Evolutionary conservation across 2,113 vertebrate genomes (phyloP).

Genomic region (Hemibagrus wyckioides): DNA sequence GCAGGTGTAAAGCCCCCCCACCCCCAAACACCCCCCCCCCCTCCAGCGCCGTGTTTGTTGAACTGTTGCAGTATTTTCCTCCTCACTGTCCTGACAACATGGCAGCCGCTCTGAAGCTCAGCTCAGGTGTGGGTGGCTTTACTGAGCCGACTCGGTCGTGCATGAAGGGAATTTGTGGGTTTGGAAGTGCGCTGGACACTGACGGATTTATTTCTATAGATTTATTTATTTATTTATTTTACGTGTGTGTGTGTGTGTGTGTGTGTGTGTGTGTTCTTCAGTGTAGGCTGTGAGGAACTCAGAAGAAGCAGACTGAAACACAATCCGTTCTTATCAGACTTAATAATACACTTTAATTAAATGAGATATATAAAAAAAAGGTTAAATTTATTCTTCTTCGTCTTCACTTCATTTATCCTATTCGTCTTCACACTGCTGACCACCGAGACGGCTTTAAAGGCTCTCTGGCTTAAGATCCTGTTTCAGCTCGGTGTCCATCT

Average conservation of each 20-base stretch:
- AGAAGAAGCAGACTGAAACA: neutral
- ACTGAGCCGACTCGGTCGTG: neutral
- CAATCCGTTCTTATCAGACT: neutral
- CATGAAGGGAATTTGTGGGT: slow-evolving; percentile 4
- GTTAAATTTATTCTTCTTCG: too few species aligned
- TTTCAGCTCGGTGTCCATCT: slow-evolving; percentile 25
- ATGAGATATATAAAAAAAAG: too few species aligned
- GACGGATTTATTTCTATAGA: neutral
- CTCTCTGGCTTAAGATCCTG: neutral
- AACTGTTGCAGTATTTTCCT: slow-evolving; percentile 9
- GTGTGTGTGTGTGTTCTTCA: neutral
- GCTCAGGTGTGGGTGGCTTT: slow-evolving; percentile 43
- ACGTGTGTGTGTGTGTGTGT: neutral
- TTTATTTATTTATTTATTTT: neutral
- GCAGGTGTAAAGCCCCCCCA: too few species aligned
- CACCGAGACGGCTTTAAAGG: slow-evolving; percentile 16
- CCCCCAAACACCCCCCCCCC: too few species aligned
- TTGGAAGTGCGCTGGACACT: neutral
- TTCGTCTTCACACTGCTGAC: too few species aligned
- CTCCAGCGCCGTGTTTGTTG: neutral
- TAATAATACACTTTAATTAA: neutral
- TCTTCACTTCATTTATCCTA: too few species aligned
- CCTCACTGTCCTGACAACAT: neutral
- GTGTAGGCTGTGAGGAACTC: neutral
- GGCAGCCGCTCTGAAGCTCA: slow-evolving; percentile 8